Base-by-base conservation (phyloP, 2,888 invertebrate species). In the Diaperis boleti region DNA sequence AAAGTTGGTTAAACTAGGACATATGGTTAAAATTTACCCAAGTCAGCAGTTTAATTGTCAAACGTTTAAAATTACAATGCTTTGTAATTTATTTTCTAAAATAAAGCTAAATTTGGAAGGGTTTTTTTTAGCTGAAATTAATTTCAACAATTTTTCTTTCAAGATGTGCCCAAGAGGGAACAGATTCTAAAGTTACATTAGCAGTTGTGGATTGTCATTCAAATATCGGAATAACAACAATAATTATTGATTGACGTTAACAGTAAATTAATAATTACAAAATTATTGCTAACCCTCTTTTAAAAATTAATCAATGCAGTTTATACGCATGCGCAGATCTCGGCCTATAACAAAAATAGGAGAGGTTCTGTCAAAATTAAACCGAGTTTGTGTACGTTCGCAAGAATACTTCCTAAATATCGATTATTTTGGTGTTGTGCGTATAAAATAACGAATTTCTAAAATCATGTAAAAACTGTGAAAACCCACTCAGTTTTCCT, bases 331-430 rank as follows among this genome's bases (percentile, higher is more conserved):
- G 71, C 60, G 11, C 62, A 37, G 18, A 56, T 14, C 17, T 41
- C 26, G 44, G 49, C 57, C 69, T 66, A 67, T 65, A 50, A 64
- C 65, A 54, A 57, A 60, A 60, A 55, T 54, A 61, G 60, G 57
- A 66, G 65, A 62, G 62, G 70, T 52, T 60, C 69, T 69, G 69
- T 74, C 74, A 74, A 74, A 74, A 72, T 70, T 62, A 66, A 71
- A 69, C 68, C 54, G 47, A 72, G 69, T 68, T 72, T 71, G 72
- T 74, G 67, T 73, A 70, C 64, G 71, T 71, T 65, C 66, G 70
- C 59, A 68, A 65, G 64, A 44, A 56, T 60, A 50, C 56, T 67
- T 66, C 56, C 60, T 66, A 65, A 64, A 66, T 69, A 73, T 73
- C 69, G 71, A 71, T 72, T 69, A 71, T 72, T 71, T 70, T 69